phyloP scores from a whole-genome alignment of 2,888 invertebrate species.

The Bimastos eiseni region DNA sequence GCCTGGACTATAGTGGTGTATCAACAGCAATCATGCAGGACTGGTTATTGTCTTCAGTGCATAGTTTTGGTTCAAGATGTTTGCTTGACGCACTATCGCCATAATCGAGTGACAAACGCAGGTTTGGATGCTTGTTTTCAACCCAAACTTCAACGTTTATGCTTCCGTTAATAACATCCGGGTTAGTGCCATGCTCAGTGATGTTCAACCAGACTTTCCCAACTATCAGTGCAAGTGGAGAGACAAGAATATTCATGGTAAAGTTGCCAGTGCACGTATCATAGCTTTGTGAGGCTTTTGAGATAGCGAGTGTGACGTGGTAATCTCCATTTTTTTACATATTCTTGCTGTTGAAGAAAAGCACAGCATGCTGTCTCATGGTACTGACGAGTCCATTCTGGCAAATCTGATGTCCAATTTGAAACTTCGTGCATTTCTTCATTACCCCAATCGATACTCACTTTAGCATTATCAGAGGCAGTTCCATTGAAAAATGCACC shows the following conservation, averaged over 20 bases:
- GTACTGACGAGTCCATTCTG: background rate
- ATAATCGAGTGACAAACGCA: background rate
- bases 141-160: slow-evolving; percentile 6
- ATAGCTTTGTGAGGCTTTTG: background rate
- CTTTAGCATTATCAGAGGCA: background rate
- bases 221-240: background rate
- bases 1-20: background rate
- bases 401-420: background rate
- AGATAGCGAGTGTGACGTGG: background rate
- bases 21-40: background rate
- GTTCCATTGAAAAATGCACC: background rate
- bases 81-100: background rate
- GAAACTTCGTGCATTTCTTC: background rate
- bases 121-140: background rate
- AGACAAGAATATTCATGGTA: background rate
- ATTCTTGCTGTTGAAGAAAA: background rate
- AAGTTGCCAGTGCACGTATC: background rate
- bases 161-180: background rate
- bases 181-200: background rate
- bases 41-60: background rate
- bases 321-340: background rate
- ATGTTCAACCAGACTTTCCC: background rate
- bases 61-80: background rate
- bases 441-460: background rate
- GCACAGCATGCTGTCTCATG: background rate